Conservation (phyloP, 2,888 invertebrate species). For the Empis stercorea region DNA sequence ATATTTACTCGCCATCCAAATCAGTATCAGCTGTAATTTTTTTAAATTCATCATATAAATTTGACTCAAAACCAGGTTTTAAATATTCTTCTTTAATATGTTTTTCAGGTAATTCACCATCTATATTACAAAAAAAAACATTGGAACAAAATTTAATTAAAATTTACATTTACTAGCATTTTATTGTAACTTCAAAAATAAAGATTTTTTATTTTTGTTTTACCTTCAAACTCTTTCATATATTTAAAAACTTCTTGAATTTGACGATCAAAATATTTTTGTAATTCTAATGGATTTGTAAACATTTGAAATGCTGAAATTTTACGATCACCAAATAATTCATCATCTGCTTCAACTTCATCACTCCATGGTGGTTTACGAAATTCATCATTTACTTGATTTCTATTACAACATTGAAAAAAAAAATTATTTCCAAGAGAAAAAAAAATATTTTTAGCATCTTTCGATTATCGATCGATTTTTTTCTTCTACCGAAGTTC, state of each 20-base stretch:
- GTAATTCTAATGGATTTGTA: conserved; percentile 46
- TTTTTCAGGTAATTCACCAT: conserved; percentile 22
- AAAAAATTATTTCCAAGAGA: no score
- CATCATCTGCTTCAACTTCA: conserved; percentile 35
- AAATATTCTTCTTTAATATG: conserved; percentile 41
- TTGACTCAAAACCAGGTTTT: conserved; percentile 38
- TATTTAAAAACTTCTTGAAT: conserved; percentile 43
- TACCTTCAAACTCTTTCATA: conserved; percentile 34
- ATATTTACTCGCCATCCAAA: conserved; percentile 43
- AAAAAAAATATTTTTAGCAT: not conserved
- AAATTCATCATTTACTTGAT: conserved; percentile 20
- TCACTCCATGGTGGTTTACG: conserved; percentile 36
- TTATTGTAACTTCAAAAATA: no score
- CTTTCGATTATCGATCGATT: no score
- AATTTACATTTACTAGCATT: no score
- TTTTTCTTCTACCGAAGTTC: not conserved
- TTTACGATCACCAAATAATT: conserved; percentile 32
- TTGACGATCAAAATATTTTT: conserved; percentile 47
- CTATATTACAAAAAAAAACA: no score
- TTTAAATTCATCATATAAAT: conserved; percentile 26
- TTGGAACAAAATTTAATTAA: no score
- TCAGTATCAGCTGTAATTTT: conserved; percentile 37
- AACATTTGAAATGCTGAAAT: conserved; percentile 42
- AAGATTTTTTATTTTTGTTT: not conserved
- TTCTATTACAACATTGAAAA: not conserved